A percentile compares a stretch with the other conserved stretches of the same genome.
Evolutionary conservation across 2,888 invertebrate genomes (phyloP).

Genomic region (Cactoblastis cactorum): DNA sequence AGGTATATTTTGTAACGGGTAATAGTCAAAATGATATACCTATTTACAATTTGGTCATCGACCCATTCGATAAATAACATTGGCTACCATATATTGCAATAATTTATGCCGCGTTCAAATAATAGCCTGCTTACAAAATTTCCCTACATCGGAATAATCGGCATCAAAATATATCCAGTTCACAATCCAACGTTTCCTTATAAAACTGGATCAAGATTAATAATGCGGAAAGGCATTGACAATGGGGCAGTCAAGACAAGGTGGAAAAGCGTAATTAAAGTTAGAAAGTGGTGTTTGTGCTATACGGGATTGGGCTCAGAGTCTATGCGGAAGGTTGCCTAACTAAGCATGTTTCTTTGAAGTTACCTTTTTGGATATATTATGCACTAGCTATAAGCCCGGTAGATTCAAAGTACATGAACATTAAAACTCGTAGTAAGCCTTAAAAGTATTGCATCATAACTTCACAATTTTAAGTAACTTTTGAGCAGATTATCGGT

Average conservation of each 20-base stretch:
- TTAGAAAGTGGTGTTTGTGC: slow-evolving; percentile 53
- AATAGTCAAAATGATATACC: too few species aligned
- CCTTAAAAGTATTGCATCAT: not conserved
- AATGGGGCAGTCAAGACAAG: slow-evolving; percentile 44
- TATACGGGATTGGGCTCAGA: slow-evolving; percentile 44
- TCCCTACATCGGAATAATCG: not conserved
- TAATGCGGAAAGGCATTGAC: slow-evolving; percentile 61
- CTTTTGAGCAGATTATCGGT: slow-evolving; percentile 3
- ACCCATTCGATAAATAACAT: too few species aligned
- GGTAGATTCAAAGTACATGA: too few species aligned
- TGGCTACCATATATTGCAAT: too few species aligned
- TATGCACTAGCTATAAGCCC: too few species aligned
- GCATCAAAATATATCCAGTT: not conserved
- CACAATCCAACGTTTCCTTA: slow-evolving; percentile 15
- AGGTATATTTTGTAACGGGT: too few species aligned
- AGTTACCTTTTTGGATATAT: not conserved
- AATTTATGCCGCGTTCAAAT: too few species aligned
- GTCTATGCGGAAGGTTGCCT: slow-evolving; percentile 39
- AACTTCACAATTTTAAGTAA: not conserved
- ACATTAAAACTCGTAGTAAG: too few species aligned
- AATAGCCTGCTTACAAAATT: not conserved
- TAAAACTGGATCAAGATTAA: slow-evolving; percentile 45
- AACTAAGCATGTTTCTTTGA: not conserved
- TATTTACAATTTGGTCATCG: too few species aligned
- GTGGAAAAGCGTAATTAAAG: slow-evolving; percentile 63